Base-by-base conservation (phyloP, 37 sponge, comb jelly and placozoan species). In the Halichondria panicea region DNA sequence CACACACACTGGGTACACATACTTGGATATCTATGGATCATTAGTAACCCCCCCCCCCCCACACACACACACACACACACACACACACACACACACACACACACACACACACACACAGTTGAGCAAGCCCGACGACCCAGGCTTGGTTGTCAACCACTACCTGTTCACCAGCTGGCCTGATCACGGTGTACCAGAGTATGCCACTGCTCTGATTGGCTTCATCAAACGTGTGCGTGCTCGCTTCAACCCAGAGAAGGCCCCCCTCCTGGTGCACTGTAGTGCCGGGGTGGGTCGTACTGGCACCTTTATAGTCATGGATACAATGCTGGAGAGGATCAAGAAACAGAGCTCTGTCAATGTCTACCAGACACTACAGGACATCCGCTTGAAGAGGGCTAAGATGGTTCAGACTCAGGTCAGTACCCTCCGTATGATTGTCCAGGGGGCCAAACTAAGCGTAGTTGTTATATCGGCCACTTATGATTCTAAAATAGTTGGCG, bases 161-260 rank as follows among this genome's bases (percentile, higher is more conserved):
- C 83, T 79, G 34, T 93, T 85, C 75, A 67, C 87, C 2, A 74
- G 82, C 55, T 93, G 94, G 94, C 94, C 94, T 4, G 92, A 93
- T 34, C 91, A 93, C 70, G 91, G 94, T 21, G 94, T 93, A 22
- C 94, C 94, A 4, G 56, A 81, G 67, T 90, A 72, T 74, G 68
- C 94, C 57, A 93, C 91, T 24, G 66, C 91, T 31, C 74, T 93
- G 36, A 79, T 93, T 30, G 84, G 35, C 35, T 93, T 89, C 61
- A 89, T 90, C 50, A 36, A 53, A 2, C 77, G 86, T 30, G 86
- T 89, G 37, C 73, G 80, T 43, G 55, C 65, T 8, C 28, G 62
- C 42, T 74, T 79, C 56, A 34, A 55, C 18, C 46, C 43, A 19
- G 62, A 57, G 0, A 27, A 46, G 4, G 31, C 74, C 36, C 88